Conservation (phyloP, 2,113 vertebrate species). For the Mirounga angustirostris region DNA sequence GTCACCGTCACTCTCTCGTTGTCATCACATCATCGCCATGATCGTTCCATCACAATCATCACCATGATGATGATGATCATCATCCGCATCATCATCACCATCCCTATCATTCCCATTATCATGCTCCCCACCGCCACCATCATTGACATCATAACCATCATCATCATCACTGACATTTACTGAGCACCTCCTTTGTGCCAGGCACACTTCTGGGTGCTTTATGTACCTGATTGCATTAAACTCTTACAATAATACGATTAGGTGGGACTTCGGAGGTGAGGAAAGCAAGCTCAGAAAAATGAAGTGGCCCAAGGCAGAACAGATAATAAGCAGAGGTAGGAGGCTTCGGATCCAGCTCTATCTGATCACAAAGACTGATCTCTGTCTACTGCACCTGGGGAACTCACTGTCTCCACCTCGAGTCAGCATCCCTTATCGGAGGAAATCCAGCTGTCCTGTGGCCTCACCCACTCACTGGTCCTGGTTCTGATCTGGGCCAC, state of each 20-base stretch:
- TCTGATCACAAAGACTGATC: background rate
- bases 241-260: background rate
- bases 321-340: background rate
- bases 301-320: background rate
- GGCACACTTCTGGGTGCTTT: background rate
- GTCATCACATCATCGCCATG: accelerated
- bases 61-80: background rate
- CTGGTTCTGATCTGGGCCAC: background rate
- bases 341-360: background rate
- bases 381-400: background rate
- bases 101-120: background rate
- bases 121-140: no score
- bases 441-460: background rate
- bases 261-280: background rate
- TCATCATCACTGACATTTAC: background rate
- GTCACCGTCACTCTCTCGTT: background rate
- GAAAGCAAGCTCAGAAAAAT: background rate
- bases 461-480: background rate
- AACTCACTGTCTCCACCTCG: background rate
- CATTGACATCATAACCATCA: no score
- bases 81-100: accelerated
- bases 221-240: no score
- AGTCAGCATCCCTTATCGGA: background rate
- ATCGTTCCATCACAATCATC: accelerated
- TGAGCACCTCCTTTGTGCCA: background rate